A percentile compares a stretch with the other conserved stretches of the same genome.
Conservation (phyloP, 2,113 vertebrate species). For the Phalacrocorax aristotelis region DNA sequence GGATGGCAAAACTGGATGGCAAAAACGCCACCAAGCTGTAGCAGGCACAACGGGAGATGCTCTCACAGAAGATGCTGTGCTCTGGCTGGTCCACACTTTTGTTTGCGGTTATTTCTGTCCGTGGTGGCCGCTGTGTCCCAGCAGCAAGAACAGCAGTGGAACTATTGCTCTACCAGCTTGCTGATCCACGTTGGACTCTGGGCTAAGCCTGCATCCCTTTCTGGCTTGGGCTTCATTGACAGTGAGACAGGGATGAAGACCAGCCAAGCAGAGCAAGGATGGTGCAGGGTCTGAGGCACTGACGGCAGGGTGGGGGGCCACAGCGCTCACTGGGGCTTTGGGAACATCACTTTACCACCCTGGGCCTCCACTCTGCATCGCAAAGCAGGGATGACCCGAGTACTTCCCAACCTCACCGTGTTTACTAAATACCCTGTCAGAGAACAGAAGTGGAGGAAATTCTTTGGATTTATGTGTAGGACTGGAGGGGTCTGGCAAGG, state of each 20-base stretch:
- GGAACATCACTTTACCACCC: background rate
- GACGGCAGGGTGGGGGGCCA: background rate
- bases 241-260: background rate
- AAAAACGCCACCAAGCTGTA: background rate
- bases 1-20: background rate
- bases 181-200: background rate
- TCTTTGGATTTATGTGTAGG: background rate
- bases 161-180: background rate
- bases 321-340: background rate
- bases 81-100: background rate
- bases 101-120: background rate
- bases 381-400: background rate
- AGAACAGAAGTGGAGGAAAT: background rate
- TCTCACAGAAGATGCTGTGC: background rate
- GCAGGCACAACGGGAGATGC: background rate
- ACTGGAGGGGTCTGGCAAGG: background rate
- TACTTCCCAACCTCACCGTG: accelerated
- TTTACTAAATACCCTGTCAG: background rate
- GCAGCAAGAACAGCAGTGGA: background rate
- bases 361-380: background rate
- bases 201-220: background rate
- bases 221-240: background rate
- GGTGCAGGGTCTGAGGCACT: background rate
- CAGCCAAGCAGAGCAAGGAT: background rate
- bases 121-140: background rate